Percentiles rank a stretch among this genome's conserved stretches.
Conservation (phyloP, 1,140 invertebrate genomes). For the Pachypeltis micranthus region DNA sequence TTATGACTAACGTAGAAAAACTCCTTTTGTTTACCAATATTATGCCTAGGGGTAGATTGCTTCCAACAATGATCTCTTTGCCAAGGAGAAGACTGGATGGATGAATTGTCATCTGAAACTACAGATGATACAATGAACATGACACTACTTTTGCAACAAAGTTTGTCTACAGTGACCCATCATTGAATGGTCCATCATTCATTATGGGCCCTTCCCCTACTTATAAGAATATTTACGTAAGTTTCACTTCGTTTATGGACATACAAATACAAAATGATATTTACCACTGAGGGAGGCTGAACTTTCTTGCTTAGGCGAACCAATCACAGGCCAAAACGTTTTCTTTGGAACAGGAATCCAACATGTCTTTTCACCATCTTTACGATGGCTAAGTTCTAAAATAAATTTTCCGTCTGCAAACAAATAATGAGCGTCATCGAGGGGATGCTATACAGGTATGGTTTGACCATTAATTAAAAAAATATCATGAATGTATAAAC, state of each 20-base stretch:
- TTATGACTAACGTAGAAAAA: slow-evolving; percentile 54
- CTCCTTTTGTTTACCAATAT: slow-evolving; percentile 56
- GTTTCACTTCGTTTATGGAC: too few relatives aligned
- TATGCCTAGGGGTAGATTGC: slow-evolving; percentile 56
- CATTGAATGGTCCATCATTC: too few relatives aligned
- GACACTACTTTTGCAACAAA: too few relatives aligned
- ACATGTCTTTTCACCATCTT: slow-evolving; percentile 63
- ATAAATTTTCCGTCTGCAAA: slow-evolving; percentile 68
- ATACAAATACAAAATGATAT: slow-evolving; percentile 27
- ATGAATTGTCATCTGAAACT: slow-evolving; percentile 81
- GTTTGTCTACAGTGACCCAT: too few relatives aligned
- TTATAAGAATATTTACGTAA: too few relatives aligned
- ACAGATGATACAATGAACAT: too few relatives aligned
- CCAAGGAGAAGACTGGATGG: slow-evolving; percentile 76
- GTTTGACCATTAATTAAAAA: too few relatives aligned
- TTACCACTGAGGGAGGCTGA: slow-evolving; percentile 50
- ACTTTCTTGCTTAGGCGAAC: slow-evolving; percentile 48
- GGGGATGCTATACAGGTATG: too few relatives aligned
- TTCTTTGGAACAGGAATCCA: slow-evolving; percentile 79
- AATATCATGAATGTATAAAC: too few relatives aligned
- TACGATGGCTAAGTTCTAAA: slow-evolving; percentile 66
- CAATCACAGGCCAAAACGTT: slow-evolving; percentile 66
- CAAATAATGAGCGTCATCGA: too few relatives aligned
- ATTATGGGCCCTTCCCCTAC: too few relatives aligned
- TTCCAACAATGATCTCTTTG: slow-evolving; percentile 79